Base-by-base conservation (phyloP, 2,113 vertebrate species). In the Hypanus sabinus region DNA sequence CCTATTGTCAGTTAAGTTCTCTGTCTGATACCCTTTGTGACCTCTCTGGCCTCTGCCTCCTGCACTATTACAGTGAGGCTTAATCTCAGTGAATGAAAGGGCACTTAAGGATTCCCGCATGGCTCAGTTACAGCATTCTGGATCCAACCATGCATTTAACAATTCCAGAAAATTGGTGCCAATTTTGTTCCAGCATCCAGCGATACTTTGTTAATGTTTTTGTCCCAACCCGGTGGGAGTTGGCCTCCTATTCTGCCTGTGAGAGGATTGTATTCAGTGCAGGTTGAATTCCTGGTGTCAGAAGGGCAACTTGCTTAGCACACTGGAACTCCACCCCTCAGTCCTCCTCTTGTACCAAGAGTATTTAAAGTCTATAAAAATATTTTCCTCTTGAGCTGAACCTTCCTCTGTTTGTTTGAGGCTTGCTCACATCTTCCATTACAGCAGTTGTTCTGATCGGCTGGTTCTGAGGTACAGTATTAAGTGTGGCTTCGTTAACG, bases 351-450 rank as follows among this genome's bases (percentile, higher is more conserved):
- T 3, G 16, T 6, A 57, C 83, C 30, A 57, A 30, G 12, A n/a
- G 27, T 27, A 60, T 5, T 62, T 30, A 4, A n/a, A 30, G 57
- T 16, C 55, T n/a, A 55, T 24, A 83, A 27, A 55, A 83, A 24
- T 27, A 5, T 30, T 57, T 62, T 30, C 60, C 6, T 30, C 27
- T 55, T 88, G 27, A 55, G 83, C 57, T 87, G 83, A 62, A n/a
- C 57, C 60, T 62, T 87, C 57, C 57, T 88, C 57, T 88, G 81
- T 70, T 70, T 70, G 68, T 24, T 85, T 85, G 83, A 16, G 83
- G 27, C 60, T 60, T 88, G 57, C 83, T 88, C 30, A 30, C 30
- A 62, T 30, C 83, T 88, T 88, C 83, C 83, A 88, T 62, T 88
- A 60, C 83, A 14, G 83, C 27, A 5, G 12, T 60, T 55, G 57